These are phyloP conservation scores for Gobio gobio DNA, from an alignment of 2,113 vertebrate species.

Conservation along the genomic window DNA sequence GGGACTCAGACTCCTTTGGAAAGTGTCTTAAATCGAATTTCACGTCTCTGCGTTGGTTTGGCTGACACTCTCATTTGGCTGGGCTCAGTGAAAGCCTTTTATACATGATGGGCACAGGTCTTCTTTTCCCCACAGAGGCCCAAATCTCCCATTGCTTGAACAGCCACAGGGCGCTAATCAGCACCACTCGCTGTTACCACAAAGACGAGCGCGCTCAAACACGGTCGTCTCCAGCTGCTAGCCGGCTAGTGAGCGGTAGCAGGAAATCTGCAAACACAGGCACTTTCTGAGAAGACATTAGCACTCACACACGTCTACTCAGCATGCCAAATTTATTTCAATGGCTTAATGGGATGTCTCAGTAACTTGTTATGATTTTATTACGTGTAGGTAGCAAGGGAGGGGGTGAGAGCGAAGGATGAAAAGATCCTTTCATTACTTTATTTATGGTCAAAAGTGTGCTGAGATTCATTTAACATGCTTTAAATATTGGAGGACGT, in stretches of 20 bases:
- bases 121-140: conserved; percentile 8
- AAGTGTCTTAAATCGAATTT: conserved; percentile 62
- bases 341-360: conserved; percentile 20
- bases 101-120: conserved; percentile 32
- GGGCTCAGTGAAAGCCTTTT: conserved; percentile 49
- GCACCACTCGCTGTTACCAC: conserved; percentile 10
- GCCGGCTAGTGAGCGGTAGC: background rate
- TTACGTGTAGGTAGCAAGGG: background rate
- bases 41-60: conserved; percentile 53
- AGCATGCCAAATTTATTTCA: conserved; percentile 33
- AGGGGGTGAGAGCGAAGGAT: background rate
- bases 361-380: conserved; percentile 13
- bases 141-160: conserved; percentile 3
- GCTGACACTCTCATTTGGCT: conserved; percentile 46
- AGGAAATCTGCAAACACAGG: conserved; percentile 29
- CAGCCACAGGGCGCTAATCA: conserved; percentile 14
- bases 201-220: background rate
- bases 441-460: conserved; percentile 41
- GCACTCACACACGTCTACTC: conserved; percentile 12
- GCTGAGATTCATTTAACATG: conserved; percentile 26
- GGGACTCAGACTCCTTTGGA: conserved; percentile 34
- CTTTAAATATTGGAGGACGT: background rate
- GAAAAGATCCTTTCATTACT: conserved; percentile 24
- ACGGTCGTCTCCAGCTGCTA: conserved; percentile 2
- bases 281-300: conserved; percentile 18